Evolutionary conservation across 2,797 vertebrate species (phyloP), one percentile per base, ranked within the genome.

Genomic region (Fistularia commersonii): DNA sequence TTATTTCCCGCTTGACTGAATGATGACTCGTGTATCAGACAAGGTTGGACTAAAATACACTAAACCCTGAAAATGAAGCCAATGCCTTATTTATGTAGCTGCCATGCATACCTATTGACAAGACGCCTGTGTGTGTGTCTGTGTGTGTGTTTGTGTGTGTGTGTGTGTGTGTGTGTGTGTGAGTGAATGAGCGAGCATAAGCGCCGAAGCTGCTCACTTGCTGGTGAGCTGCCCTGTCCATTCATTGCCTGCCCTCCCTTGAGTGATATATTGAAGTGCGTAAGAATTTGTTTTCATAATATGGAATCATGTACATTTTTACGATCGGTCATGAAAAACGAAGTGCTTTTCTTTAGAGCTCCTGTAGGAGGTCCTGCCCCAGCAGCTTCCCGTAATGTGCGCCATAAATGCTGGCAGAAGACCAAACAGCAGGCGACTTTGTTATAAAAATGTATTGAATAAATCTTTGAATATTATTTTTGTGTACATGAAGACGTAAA

Each of bases 321-420:
- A 70, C 64, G 68, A 61, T 64, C 59, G 51, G 60, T 77, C 74
- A 83, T 84, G 67, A 84, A 83, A 85, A 78, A 86, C 79, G 61
- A 77, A 77, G 54, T 6, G 44, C 65, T 63, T 75, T 63, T 45
- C 42, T 47, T 37, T 54, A 43, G 62, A 54, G 42, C 78, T 71
- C 57, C 73, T 52, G 67, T 66, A 50, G 37, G 48, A 69, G 40
- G 41, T 51, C 7, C 41, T 37, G 37, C 15, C 41, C 45, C n/a
- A 12, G 57, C 42, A 52, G 47, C 15, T 57, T 50, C 35, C 32
- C 36, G 48, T 31, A 33, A 38, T 9, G 10, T 10, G 9, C 11
- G 9, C 37, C 37, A 10, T 38, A 38, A 38, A 11, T 11, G 37
- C 8, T 11, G 37, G 37, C 37, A 5, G 10, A 9, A 5, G 8